Evolutionary conservation across 2,888 invertebrate species (phyloP), one percentile per base, ranked within the genome.

Genomic region (Agrotis exclamationis): DNA sequence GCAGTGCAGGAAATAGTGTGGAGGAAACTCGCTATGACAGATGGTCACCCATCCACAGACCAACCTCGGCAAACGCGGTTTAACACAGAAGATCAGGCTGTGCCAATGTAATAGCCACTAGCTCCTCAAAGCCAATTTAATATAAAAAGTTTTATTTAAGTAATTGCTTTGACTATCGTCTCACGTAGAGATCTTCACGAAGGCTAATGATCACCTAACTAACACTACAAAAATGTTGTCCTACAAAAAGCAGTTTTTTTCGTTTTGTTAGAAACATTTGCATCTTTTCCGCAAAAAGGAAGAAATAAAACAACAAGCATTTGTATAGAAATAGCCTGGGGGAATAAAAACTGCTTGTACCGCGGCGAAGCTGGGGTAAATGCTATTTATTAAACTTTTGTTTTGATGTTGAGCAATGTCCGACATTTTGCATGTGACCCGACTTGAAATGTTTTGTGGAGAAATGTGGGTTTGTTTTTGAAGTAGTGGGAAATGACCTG

Each of bases 301-400:
- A 39, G 2, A 56, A 58, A 60, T 48, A 73, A 50, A 79, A 64
- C 45, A 74, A 74, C 50, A 54, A 58, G 3, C 59, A 71, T 62
- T 62, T 50, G 50, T 62, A 44, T 22, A 48, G 53, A 54, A 63
- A 78, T 48, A 47, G 20, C 76, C 47, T 63, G 22, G 24, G 63
- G 75, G 76, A 79, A 68, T 80, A 80, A 76, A 74, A 76, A 74
- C 59, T 45, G 50, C 47, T 63, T n/a, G 48, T 48, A 50, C 24
- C 59, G 45, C n/a, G 28, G 48, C 28, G 50, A 20, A 56, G 45
- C 18, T 14, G 45, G 63, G 50, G 60, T 48, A 64, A 63, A 63
- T 24, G 63, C 76, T 28, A 79, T 79, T 79, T 79, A 80, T 79
- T 63, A 60, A 80, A 80, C 45, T 80, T n/a, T 78, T 80, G 76